Conservation (phyloP, 2,888 invertebrate genomes). For the Apantesis nais region DNA sequence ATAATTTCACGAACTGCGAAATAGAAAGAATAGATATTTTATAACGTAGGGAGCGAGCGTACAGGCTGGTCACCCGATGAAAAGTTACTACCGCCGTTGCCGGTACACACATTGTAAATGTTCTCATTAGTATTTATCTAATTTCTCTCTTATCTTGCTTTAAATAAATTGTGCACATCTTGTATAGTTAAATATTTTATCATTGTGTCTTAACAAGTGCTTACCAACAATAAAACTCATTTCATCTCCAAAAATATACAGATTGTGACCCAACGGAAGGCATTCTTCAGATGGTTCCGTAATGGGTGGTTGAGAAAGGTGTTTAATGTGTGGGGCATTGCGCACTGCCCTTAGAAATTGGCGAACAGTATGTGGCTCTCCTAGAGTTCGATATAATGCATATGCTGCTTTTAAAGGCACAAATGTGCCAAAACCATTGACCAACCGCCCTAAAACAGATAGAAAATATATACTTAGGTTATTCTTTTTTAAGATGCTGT, state of each 20-base stretch:
- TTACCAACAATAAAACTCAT: conserved; percentile 66
- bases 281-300: conserved; percentile 54
- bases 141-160: too few relatives aligned
- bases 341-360: conserved; percentile 68
- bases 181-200: too few relatives aligned
- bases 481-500: too few relatives aligned
- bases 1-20: too few relatives aligned
- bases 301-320: conserved; percentile 49
- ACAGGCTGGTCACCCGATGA: too few relatives aligned
- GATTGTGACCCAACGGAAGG: conserved; percentile 64
- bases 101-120: too few relatives aligned
- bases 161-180: background rate
- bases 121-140: too few relatives aligned
- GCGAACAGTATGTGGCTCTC: conserved; percentile 78
- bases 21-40: too few relatives aligned
- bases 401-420: conserved; percentile 78
- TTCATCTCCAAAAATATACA: conserved; percentile 70
- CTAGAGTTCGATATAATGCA: conserved; percentile 72
- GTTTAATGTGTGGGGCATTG: conserved; percentile 54
- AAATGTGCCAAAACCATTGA: conserved; percentile 64
- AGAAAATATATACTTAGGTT: background rate
- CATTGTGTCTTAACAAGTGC: conserved; percentile 1
- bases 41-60: too few relatives aligned
- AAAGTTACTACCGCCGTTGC: too few relatives aligned
- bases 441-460: conserved; percentile 60